Conservation (phyloP, 2,888 invertebrate species). For the Plusia festucae region DNA sequence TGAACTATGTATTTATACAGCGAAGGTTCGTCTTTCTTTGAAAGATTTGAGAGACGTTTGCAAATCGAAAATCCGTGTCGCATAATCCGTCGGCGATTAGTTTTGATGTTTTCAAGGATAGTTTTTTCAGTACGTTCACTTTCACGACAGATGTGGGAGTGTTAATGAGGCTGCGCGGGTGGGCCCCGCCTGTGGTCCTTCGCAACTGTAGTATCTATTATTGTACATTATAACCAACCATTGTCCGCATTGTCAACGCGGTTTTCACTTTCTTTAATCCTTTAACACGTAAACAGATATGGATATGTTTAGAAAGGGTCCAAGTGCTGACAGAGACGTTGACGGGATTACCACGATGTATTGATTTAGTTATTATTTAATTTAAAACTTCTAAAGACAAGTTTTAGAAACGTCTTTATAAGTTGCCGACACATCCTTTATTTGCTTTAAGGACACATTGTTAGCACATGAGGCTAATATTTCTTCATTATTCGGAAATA, state of each 20-base stretch:
- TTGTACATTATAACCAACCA: constrained; percentile 73
- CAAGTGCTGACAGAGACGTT: constrained; percentile 22
- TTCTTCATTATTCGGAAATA: no score
- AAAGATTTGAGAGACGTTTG: constrained; percentile 5
- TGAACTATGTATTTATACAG: constrained; percentile 1
- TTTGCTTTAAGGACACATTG: neutral
- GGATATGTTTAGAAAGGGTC: constrained; percentile 67
- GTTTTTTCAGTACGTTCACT: constrained; percentile 82
- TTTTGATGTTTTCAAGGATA: constrained; percentile 81
- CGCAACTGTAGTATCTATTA: constrained; percentile 68
- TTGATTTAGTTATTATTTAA: constrained; percentile 6
- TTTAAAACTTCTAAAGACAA: constrained; percentile 8
- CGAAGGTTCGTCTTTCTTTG: constrained; percentile 22
- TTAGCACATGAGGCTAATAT: no score
- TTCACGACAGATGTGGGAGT: constrained; percentile 84
- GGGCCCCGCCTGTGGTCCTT: constrained; percentile 72
- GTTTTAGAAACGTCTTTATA: constrained; percentile 6
- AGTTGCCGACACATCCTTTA: neutral
- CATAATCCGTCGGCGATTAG: constrained; percentile 86
- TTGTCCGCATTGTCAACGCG: constrained; percentile 79
- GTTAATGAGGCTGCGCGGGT: constrained; percentile 82
- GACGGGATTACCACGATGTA: constrained; percentile 21
- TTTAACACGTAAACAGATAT: constrained; percentile 81
- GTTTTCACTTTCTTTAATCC: constrained; percentile 87
- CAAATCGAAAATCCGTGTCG: constrained; percentile 54